Percentiles rank a stretch among this genome's conserved stretches.
Conservation (phyloP, 2,797 vertebrate genomes). For the Adelosebastes latens region DNA sequence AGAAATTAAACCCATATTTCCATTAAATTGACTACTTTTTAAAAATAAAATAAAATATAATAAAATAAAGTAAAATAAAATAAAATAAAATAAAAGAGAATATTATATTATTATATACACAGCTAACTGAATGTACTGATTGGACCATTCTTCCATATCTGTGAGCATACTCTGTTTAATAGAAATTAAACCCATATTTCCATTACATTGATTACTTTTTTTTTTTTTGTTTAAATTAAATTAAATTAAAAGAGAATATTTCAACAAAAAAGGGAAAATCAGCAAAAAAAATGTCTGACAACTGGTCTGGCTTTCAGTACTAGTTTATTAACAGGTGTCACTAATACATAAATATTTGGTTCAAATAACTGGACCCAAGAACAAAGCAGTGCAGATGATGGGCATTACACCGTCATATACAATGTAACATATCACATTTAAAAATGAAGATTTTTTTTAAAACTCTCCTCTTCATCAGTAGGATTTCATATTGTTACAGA, state of each 20-base stretch:
- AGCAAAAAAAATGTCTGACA: background rate
- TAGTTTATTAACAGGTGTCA: conserved; percentile 42
- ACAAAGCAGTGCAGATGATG: background rate
- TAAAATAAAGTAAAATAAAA: too few relatives aligned
- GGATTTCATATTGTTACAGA: conserved; percentile 1
- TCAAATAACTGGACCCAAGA: background rate
- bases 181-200: background rate
- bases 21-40: background rate
- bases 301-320: background rate
- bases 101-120: too few relatives aligned
- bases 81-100: too few relatives aligned
- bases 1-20: background rate
- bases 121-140: rapidly evolving
- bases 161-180: background rate
- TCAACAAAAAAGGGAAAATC: background rate
- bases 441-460: background rate
- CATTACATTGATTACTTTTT: background rate
- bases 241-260: background rate
- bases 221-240: background rate
- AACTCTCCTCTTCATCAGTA: conserved; percentile 23
- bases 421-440: conserved; percentile 1
- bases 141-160: too few relatives aligned
- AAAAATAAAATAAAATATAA: too few relatives aligned
- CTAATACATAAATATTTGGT: background rate
- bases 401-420: background rate